These are phyloP conservation scores for Aphelenchoides fujianensis DNA, from an alignment of 1,140 invertebrate species.

Conservation along the genomic window DNA sequence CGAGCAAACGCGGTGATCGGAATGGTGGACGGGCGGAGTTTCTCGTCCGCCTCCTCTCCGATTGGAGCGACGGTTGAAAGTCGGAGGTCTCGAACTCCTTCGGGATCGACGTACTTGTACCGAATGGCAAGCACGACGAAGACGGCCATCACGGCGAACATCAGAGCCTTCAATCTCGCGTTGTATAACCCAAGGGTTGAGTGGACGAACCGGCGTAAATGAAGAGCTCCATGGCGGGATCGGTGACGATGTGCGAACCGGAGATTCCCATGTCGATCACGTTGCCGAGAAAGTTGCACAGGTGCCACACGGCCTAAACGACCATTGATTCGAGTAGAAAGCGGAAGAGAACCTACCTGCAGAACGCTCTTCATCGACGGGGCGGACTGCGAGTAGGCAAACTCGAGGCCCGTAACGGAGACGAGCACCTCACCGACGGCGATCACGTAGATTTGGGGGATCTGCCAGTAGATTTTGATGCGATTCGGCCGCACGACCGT, in stretches of 20 bases:
- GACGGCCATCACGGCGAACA: conserved; percentile 1
- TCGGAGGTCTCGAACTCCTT: neutral
- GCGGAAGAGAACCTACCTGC: too few species aligned
- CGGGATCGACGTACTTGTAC: conserved; percentile 15
- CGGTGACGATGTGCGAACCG: conserved; percentile 40
- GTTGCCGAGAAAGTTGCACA: conserved; percentile 50
- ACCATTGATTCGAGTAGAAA: too few species aligned
- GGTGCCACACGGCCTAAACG: conserved; percentile 46
- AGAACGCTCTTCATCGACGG: conserved; percentile 52
- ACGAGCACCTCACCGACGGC: conserved; percentile 68
- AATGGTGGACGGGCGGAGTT: too few species aligned
- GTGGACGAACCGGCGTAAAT: conserved; percentile 48
- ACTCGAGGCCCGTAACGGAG: conserved; percentile 29
- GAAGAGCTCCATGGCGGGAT: conserved; percentile 52
- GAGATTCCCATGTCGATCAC: conserved; percentile 51
- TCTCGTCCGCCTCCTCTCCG: too few species aligned
- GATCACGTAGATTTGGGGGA: conserved; percentile 69
- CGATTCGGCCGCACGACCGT: conserved; percentile 45
- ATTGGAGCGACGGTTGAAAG: too few species aligned
- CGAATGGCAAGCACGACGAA: conserved; percentile 12
- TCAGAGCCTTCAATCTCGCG: neutral
- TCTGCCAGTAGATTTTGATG: conserved; percentile 57
- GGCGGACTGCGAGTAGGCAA: conserved; percentile 47
- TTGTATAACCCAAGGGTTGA: neutral
- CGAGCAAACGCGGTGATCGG: too few species aligned